phyloP scores from a whole-genome alignment of 2,797 vertebrate genomes.

The Lemur catta region DNA sequence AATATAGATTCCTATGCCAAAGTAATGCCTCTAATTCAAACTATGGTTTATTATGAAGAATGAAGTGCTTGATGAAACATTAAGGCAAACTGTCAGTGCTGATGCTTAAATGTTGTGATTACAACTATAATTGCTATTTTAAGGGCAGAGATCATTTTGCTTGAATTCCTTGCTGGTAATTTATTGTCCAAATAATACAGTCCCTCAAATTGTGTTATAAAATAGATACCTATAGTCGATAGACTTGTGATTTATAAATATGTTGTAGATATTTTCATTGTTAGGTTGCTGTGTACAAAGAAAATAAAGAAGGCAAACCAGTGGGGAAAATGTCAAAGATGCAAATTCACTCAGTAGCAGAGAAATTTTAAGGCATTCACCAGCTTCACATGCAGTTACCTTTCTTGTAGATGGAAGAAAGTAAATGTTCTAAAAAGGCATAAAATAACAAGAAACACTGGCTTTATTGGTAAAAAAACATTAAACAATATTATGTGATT shows the following conservation, averaged over 20 bases:
- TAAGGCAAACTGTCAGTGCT: background rate
- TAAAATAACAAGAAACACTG: background rate
- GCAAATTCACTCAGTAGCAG: background rate
- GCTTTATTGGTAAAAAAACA: background rate
- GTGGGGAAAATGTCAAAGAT: background rate
- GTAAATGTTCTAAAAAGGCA: background rate
- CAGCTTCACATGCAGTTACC: background rate
- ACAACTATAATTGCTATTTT: background rate
- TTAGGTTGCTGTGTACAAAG: background rate
- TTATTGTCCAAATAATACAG: slow-evolving; percentile 17
- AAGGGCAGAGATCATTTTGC: background rate
- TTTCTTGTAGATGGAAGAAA: slow-evolving; percentile 4
- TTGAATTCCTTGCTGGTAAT: slow-evolving; percentile 9
- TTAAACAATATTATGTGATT: background rate
- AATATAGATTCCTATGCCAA: background rate
- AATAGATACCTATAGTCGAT: background rate
- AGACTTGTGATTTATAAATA: background rate
- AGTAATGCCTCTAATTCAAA: background rate
- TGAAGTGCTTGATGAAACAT: slow-evolving; percentile 12
- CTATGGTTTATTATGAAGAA: slow-evolving; percentile 22
- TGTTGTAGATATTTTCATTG: slow-evolving; percentile 32
- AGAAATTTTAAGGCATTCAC: background rate
- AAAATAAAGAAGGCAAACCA: slow-evolving; percentile 43
- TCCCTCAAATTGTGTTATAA: slow-evolving; percentile 48
- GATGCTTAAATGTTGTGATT: slow-evolving; percentile 25